These are phyloP conservation scores for Salticus scenicus DNA, from an alignment of 2,888 invertebrate genomes.

Conservation along the genomic window DNA sequence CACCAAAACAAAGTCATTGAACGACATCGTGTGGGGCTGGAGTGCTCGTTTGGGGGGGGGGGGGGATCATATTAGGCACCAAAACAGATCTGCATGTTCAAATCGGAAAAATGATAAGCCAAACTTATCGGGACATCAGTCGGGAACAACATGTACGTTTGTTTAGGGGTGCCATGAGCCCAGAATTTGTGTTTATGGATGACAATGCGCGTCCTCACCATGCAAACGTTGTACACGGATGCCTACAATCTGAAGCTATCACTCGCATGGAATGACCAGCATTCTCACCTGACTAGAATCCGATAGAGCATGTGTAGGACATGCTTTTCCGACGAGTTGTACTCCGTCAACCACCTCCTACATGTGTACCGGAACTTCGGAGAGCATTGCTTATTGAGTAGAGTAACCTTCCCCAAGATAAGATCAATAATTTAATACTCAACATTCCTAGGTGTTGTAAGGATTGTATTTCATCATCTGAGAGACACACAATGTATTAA, in stretches of 20 bases:
- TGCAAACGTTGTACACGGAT: neutral
- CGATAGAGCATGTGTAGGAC: conserved; percentile 19
- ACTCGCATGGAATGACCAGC: conserved; percentile 10
- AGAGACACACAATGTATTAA: too few relatives aligned
- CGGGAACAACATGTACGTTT: conserved; percentile 6
- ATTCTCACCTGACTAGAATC: conserved; percentile 20
- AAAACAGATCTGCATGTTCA: conserved; percentile 19
- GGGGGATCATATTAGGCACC: neutral
- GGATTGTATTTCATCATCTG: neutral
- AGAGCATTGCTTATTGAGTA: conserved; percentile 12
- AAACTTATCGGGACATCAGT: conserved; percentile 24
- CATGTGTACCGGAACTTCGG: neutral
- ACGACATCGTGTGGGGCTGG: conserved; percentile 12
- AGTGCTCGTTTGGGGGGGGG: conserved; percentile 16
- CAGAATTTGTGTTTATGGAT: conserved; percentile 14
- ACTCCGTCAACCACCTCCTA: conserved; percentile 19
- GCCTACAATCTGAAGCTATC: conserved; percentile 20
- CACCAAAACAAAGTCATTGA: conserved; percentile 18
- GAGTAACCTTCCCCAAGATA: neutral
- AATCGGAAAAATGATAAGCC: conserved; percentile 10
- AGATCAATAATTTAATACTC: neutral
- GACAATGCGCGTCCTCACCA: conserved; percentile 17
- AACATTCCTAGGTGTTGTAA: conserved; percentile 11
- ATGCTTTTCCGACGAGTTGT: conserved; percentile 2
- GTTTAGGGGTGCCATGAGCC: neutral